Conservation (phyloP, 2,113 vertebrate species). For the Tragelaphus scriptus region DNA sequence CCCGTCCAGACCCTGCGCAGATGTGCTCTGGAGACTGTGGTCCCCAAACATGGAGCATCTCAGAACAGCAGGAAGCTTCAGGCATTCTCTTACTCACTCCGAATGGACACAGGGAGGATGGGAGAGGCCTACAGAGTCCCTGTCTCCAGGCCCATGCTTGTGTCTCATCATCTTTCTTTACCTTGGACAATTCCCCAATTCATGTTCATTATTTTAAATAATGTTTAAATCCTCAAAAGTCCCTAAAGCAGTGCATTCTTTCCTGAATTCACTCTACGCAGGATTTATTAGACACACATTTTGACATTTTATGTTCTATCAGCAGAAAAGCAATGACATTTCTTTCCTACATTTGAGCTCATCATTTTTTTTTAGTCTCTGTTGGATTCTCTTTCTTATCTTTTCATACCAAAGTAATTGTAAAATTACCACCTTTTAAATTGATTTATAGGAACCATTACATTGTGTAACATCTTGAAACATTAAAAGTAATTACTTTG, state of each 20-base stretch:
- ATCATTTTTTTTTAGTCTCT: not conserved
- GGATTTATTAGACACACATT: not conserved
- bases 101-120: accelerated
- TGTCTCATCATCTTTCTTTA: accelerated
- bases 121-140: accelerated
- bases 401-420: not conserved
- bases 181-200: too few relatives aligned
- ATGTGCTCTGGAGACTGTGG: accelerated
- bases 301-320: not conserved
- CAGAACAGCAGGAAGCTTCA: not conserved
- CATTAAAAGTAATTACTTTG: not conserved
- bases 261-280: not conserved
- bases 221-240: not conserved
- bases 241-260: not conserved
- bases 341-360: not conserved
- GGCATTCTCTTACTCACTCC: accelerated
- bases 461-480: not conserved
- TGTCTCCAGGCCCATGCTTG: accelerated
- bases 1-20: accelerated
- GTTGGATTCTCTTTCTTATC: not conserved
- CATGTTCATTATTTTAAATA: not conserved
- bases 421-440: not conserved
- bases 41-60: accelerated
- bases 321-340: not conserved
- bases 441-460: not conserved